Evolutionary conservation across 2,797 vertebrate species (phyloP).

Genomic region (Crypturellus tataupa): DNA sequence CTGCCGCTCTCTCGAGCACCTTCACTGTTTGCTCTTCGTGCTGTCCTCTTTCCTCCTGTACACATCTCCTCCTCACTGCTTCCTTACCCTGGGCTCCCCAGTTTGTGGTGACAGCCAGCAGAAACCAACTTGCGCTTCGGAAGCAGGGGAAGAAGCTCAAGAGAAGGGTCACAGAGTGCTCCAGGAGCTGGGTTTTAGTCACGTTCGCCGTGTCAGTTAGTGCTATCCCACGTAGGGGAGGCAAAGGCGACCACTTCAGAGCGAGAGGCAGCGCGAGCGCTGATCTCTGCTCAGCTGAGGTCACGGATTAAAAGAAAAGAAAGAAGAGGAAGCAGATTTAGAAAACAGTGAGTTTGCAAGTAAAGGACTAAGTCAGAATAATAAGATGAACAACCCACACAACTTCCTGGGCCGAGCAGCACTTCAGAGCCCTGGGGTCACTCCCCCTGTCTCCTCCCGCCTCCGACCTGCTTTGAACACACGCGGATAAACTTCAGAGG

Average conservation of each 20-base stretch:
- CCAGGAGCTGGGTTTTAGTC: not conserved
- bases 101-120: not conserved
- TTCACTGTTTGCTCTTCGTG: not conserved
- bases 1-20: slow-evolving; percentile 39
- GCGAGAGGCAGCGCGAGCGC: not conserved
- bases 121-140: not conserved
- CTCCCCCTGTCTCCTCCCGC: not conserved
- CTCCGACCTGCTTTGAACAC: not conserved
- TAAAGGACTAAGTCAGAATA: not conserved
- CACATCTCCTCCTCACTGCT: slow-evolving; percentile 18
- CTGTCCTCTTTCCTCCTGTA: slow-evolving; percentile 28
- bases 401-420: not conserved
- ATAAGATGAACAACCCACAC: not conserved
- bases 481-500: not conserved
- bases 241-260: rapidly evolving
- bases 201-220: not conserved
- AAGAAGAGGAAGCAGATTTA: not conserved
- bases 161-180: not conserved
- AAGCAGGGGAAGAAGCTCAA: not conserved
- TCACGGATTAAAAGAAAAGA: not conserved
- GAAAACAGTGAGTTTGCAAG: not conserved
- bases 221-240: rapidly evolving
- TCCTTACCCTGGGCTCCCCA: slow-evolving; percentile 17
- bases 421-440: not conserved
- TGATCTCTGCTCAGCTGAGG: not conserved